Percentiles rank a stretch among this genome's conserved stretches.
Conservation (phyloP, 2,113 vertebrate genomes). For the Leucopsar rothschildi region DNA sequence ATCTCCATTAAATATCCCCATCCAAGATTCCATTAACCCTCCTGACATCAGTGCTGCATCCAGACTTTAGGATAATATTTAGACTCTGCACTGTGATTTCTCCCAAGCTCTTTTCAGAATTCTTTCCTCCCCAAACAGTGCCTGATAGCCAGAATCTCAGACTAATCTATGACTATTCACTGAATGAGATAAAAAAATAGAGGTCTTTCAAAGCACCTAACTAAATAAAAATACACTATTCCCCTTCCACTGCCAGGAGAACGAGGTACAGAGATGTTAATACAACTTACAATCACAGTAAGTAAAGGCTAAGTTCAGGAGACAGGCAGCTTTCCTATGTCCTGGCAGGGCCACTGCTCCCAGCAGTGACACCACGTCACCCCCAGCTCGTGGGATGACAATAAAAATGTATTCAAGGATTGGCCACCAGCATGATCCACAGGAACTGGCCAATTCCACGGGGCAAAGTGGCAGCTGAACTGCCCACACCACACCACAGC, state of each 20-base stretch:
- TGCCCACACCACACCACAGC: neutral
- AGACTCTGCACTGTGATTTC: neutral
- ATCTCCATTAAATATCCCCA: neutral
- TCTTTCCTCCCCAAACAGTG: neutral
- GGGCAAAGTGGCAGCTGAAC: neutral
- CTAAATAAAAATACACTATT: conserved; percentile 8
- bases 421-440: neutral
- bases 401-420: neutral
- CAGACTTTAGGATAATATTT: neutral
- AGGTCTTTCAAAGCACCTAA: conserved; percentile 49
- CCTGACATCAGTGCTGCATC: neutral
- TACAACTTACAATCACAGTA: conserved; percentile 41
- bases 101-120: neutral
- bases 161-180: neutral
- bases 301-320: conserved; percentile 23
- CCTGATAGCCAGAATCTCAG: neutral
- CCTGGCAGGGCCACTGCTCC: neutral
- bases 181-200: conserved; percentile 7
- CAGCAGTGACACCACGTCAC: neutral
- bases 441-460: neutral
- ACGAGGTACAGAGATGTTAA: conserved; percentile 31
- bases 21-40: neutral
- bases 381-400: neutral
- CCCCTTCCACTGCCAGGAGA: conserved; percentile 6
- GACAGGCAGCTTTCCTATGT: conserved; percentile 25